Percentiles rank a stretch among this genome's conserved stretches.
Evolutionary conservation across 2,113 vertebrate genomes (phyloP).

Genomic region (Myodes glareolus): DNA sequence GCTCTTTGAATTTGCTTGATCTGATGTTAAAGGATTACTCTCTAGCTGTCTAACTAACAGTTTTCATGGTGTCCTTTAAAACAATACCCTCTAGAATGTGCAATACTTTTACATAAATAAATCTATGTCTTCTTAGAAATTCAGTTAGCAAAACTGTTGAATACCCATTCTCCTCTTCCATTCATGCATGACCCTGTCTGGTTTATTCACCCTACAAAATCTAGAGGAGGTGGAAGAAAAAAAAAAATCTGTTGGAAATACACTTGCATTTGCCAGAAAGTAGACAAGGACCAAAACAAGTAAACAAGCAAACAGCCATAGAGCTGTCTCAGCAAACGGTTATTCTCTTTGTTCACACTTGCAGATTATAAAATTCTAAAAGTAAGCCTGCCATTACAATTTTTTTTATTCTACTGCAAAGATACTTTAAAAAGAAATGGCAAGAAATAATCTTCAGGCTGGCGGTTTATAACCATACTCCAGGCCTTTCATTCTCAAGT

Average conservation of each 20-base stretch:
- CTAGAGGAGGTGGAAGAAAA: slow-evolving; percentile 77
- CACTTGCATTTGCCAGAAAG: slow-evolving; percentile 88
- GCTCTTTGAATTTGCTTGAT: slow-evolving; percentile 42
- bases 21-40: slow-evolving; percentile 8
- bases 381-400: slow-evolving; percentile 92
- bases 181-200: slow-evolving; percentile 9
- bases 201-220: slow-evolving; percentile 51
- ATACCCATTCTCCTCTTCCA: not conserved
- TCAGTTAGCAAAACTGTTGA: not conserved
- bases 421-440: slow-evolving; percentile 86
- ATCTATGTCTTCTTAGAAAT: not conserved
- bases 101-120: slow-evolving; percentile 26
- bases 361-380: slow-evolving; percentile 95
- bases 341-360: slow-evolving; percentile 93
- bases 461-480: slow-evolving; percentile 81
- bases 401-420: slow-evolving; percentile 89
- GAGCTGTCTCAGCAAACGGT: slow-evolving; percentile 94
- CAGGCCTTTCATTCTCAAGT: slow-evolving; percentile 90
- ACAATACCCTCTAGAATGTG: not conserved
- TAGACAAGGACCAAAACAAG: slow-evolving; percentile 79
- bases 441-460: slow-evolving; percentile 84
- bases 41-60: not conserved
- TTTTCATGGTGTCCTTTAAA: slow-evolving; percentile 42
- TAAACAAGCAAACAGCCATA: slow-evolving; percentile 53
- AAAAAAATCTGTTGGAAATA: slow-evolving; percentile 82